Evolutionary conservation across 2,113 vertebrate genomes (phyloP), one percentile per base, ranked within the genome.

Genomic region (Etheostoma spectabile): DNA sequence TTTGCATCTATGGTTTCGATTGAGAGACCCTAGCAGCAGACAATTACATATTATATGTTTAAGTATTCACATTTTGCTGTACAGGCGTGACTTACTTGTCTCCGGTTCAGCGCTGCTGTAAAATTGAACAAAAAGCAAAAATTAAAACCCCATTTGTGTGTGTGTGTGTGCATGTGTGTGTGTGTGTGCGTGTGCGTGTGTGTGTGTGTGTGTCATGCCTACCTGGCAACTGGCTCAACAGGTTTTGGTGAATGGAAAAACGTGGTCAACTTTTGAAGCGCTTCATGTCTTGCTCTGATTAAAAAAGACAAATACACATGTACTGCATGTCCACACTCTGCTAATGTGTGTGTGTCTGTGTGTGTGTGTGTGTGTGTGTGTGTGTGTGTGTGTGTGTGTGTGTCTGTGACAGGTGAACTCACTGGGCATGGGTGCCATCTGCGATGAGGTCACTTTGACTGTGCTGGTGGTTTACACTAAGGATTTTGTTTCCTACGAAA

Each of bases 201-300:
- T 65, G 24, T 55, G n/a, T 11, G 19, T 22, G 45, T 59, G 19
- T 7, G 10, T 4, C 8, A 16, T 4, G 35, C 82, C 6, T 84
- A 93, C 93, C 84, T 83, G 67, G 57, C 62, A 60, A 64, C 19
- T 21, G 85, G 57, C 35, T 73, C 46, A 30, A 5, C 75, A 62
- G 84, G 63, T 84, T 83, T 83, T 1, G 81, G 51, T 84, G 93
- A 79, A 65, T 94, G 53, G 82, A 98, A 96, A 71, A 95, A 97
- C 5, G 94, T 91, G 10, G 93, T 92, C 92, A 96, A 66, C 66
- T 82, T 93, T 67, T 94, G 96, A 89, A 91, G 65, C 51, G 95
- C 96, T 78, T 96, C 93, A 0, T 96, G 93, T 90, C 91, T 95
- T 46, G 92, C 88, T 79, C 97, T 98, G 70, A 68, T n/a, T 19